phyloP scores from a whole-genome alignment of 2,113 vertebrate species.

The Chloebia gouldiae region DNA sequence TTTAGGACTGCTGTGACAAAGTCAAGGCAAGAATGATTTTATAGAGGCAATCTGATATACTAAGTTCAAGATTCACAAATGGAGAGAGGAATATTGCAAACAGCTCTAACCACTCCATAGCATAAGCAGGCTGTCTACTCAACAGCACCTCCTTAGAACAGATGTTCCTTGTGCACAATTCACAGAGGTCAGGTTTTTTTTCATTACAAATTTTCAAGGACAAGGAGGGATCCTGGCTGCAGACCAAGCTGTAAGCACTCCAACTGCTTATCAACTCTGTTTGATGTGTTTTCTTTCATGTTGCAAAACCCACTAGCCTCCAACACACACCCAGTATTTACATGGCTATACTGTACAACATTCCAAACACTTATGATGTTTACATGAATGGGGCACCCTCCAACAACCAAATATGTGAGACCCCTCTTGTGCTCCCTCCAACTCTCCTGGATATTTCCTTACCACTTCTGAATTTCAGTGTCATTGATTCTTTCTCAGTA shows the following conservation, averaged over 20 bases:
- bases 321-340: background rate
- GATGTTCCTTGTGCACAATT: background rate
- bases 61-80: background rate
- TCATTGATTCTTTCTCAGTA: background rate
- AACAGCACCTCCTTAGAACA: background rate
- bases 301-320: background rate
- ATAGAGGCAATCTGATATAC: background rate
- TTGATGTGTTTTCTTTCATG: background rate
- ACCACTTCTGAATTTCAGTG: background rate
- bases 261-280: background rate
- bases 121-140: background rate
- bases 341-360: background rate
- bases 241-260: background rate
- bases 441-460: background rate
- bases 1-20: background rate
- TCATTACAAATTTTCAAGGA: background rate
- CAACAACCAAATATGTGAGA: background rate
- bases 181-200: constrained; percentile 6
- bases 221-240: background rate
- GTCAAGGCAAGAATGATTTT: background rate
- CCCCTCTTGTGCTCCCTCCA: background rate
- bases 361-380: background rate
- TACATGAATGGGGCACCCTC: background rate
- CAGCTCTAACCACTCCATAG: background rate
- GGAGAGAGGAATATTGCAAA: background rate